These are phyloP conservation scores for Palythoa grandis DNA, from an alignment of 92 coral and sea anemone genomes.

Conservation along the genomic window DNA sequence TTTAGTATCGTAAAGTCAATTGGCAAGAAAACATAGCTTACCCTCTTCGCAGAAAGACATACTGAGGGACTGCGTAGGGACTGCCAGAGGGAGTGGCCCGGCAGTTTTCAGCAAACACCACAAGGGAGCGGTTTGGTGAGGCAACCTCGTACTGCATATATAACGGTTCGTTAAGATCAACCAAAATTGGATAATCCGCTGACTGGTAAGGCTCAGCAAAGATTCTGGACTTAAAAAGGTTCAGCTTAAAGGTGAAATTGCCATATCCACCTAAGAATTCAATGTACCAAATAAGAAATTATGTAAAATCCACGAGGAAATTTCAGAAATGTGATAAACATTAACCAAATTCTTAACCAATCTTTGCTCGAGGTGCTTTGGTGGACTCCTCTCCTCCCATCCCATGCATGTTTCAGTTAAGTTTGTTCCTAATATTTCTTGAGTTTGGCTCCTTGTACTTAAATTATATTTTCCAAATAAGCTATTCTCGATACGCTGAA, in stretches of 20 bases:
- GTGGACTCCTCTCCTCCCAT: too few relatives aligned
- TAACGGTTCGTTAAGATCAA: background rate
- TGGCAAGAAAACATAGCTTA: slow-evolving; percentile 3
- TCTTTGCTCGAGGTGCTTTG: too few relatives aligned
- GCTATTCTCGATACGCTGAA: too few relatives aligned
- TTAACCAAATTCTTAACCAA: too few relatives aligned
- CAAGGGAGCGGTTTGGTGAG: slow-evolving; percentile 36
- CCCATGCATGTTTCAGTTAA: too few relatives aligned
- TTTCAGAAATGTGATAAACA: too few relatives aligned
- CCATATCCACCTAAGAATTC: slow-evolving; percentile 17
- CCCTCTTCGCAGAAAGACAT: slow-evolving; percentile 54
- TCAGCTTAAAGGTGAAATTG: slow-evolving; percentile 6
- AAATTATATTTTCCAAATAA: too few relatives aligned
- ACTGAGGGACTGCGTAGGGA: slow-evolving; percentile 56
- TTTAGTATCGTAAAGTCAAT: background rate
- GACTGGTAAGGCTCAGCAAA: slow-evolving; percentile 5
- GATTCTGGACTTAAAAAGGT: background rate
- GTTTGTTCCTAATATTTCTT: too few relatives aligned
- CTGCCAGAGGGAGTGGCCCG: slow-evolving; percentile 46
- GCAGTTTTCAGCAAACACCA: slow-evolving; percentile 58
- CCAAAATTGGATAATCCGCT: background rate
- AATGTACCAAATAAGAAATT: background rate
- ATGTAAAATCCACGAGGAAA: too few relatives aligned
- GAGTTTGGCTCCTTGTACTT: too few relatives aligned
- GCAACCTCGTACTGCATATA: slow-evolving; percentile 8